Evolutionary conservation across 2,797 vertebrate genomes (phyloP).

Genomic region (Etheostoma perlongum): DNA sequence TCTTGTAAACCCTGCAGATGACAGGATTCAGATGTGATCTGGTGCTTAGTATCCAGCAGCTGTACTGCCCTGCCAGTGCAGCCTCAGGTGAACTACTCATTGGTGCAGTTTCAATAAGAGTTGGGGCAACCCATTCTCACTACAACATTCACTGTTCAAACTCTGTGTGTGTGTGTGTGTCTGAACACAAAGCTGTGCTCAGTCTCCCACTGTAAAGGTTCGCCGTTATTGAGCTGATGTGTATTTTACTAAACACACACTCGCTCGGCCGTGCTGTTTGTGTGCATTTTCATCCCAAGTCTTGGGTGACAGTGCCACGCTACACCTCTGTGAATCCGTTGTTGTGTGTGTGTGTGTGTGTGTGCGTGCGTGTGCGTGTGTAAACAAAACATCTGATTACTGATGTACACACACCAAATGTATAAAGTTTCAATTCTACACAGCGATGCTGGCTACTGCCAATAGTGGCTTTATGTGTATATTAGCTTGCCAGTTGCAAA

Average conservation of each 20-base stretch:
- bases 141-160: conserved; percentile 19
- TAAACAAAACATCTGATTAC: conserved; percentile 25
- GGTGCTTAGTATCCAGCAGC: conserved; percentile 56
- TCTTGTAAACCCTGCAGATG: conserved; percentile 10
- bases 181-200: conserved; percentile 40
- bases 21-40: conserved; percentile 9
- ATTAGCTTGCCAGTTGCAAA: conserved; percentile 56
- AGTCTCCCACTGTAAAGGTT: conserved; percentile 65
- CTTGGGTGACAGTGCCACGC: conserved; percentile 25
- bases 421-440: conserved; percentile 57
- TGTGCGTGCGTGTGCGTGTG: neutral
- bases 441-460: conserved; percentile 61
- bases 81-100: conserved; percentile 22
- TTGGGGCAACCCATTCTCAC: conserved; percentile 1
- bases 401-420: conserved; percentile 54
- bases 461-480: conserved; percentile 72
- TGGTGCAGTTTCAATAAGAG: conserved; percentile 41
- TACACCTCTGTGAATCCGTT: conserved; percentile 27
- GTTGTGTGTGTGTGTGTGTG: conserved; percentile 2
- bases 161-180: neutral
- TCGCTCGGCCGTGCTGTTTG: conserved; percentile 15
- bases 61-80: conserved; percentile 34
- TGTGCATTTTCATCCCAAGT: conserved; percentile 35
- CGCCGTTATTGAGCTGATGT: conserved; percentile 49
- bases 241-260: conserved; percentile 52